Percentiles rank a stretch among this genome's conserved stretches.
Conservation (phyloP, 2,888 invertebrate genomes). For the Platerodrilus igneus region DNA sequence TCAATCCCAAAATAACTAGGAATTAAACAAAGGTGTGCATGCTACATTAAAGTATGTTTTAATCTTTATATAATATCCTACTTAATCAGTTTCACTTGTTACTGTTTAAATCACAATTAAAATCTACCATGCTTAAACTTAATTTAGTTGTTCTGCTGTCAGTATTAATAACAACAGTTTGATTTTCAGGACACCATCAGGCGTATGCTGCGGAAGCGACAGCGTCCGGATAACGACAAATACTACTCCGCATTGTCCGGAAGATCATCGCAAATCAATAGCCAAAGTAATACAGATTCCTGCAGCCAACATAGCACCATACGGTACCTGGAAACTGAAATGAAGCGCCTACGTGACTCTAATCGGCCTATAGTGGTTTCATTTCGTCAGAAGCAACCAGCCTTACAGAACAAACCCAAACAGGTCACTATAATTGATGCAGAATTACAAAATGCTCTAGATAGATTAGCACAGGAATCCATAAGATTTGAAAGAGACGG, state of each 20-base stretch:
- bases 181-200: slow-evolving; percentile 41
- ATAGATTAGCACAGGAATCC: slow-evolving; percentile 28
- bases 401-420: slow-evolving; percentile 23
- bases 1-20: no score
- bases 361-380: slow-evolving; percentile 46
- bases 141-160: no score
- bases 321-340: slow-evolving; percentile 44
- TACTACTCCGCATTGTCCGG: slow-evolving; percentile 44
- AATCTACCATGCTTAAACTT: no score
- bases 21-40: no score
- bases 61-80: no score
- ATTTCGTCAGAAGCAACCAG: slow-evolving; percentile 36
- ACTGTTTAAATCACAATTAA: no score
- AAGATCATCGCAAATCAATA: slow-evolving; percentile 40
- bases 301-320: slow-evolving; percentile 43
- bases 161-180: no score
- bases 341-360: slow-evolving; percentile 42
- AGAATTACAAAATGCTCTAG: slow-evolving; percentile 34
- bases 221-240: slow-evolving; percentile 36
- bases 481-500: slow-evolving; percentile 11
- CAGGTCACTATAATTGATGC: slow-evolving; percentile 30
- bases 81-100: no score
- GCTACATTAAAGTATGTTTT: no score
- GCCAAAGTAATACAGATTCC: slow-evolving; percentile 43
- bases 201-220: slow-evolving; percentile 35